A percentile compares a stretch with the other conserved stretches of the same genome.
Conservation (phyloP, 2,797 vertebrate genomes). For the Typhlichthys subterraneus region DNA sequence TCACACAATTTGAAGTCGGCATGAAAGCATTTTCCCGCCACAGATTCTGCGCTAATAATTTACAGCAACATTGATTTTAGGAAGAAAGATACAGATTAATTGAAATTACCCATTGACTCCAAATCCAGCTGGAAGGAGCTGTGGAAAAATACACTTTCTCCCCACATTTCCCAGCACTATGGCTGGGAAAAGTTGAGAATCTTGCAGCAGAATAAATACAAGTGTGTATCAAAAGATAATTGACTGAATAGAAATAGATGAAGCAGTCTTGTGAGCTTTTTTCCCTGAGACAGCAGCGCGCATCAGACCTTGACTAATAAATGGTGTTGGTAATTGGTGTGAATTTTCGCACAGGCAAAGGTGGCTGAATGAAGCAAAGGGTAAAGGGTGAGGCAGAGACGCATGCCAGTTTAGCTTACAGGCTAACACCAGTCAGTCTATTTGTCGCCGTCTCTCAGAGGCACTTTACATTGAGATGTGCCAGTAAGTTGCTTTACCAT, state of each 20-base stretch:
- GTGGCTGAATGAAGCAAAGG: conserved; percentile 26
- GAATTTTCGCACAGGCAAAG: conserved; percentile 35
- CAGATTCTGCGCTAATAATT: conserved; percentile 12
- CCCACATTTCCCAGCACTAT: background rate
- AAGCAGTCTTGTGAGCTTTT: background rate
- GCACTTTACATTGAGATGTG: conserved; percentile 57
- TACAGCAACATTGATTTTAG: conserved; percentile 23
- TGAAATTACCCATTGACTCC: conserved; percentile 18
- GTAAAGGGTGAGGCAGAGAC: conserved; percentile 38
- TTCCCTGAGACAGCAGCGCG: conserved; percentile 13
- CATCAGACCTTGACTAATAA: conserved; percentile 44
- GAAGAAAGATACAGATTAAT: conserved; percentile 8
- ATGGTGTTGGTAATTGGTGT: conserved; percentile 48
- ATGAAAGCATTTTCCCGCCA: conserved; percentile 31
- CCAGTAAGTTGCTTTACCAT: conserved; percentile 76
- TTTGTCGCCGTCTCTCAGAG: conserved; percentile 24
- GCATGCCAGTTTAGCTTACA: conserved; percentile 17
- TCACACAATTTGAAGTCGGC: conserved; percentile 23
- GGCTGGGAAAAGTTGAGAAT: background rate
- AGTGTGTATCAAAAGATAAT: background rate
- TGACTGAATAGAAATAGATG: background rate
- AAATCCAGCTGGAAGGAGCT: conserved; percentile 7
- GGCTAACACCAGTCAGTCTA: conserved; percentile 47
- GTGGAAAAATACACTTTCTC: conserved; percentile 8
- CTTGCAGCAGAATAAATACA: background rate